phyloP scores from a whole-genome alignment of 2,113 vertebrate genomes.

The Barnardius zonarius region DNA sequence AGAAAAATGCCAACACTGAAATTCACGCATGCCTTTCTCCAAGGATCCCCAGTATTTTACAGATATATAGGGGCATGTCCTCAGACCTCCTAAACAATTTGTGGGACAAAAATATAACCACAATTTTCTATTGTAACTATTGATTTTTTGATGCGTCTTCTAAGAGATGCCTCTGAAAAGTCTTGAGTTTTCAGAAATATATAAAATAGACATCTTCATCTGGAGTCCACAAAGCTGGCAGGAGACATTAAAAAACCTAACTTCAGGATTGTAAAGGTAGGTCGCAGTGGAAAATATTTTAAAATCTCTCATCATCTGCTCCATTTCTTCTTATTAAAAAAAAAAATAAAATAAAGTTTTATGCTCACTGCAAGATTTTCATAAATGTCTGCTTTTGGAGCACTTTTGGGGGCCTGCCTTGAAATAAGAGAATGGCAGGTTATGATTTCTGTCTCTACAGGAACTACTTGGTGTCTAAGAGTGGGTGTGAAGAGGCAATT shows the following conservation, averaged over 20 bases:
- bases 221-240: background rate
- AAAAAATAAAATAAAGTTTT: background rate
- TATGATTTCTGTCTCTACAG: background rate
- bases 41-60: background rate
- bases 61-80: background rate
- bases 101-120: background rate
- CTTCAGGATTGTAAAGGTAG: background rate
- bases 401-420: background rate
- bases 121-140: background rate
- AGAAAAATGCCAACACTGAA: background rate
- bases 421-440: background rate
- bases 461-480: background rate
- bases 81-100: background rate
- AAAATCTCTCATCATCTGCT: background rate
- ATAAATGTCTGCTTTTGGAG: background rate
- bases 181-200: background rate
- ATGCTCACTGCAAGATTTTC: background rate
- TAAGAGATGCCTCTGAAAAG: background rate
- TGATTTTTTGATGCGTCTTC: background rate
- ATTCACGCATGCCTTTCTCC: background rate
- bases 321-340: background rate
- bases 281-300: background rate
- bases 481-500: background rate
- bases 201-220: background rate
- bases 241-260: background rate